Conservation (phyloP, 2,888 invertebrate species). For the Palloptera scutellata region DNA sequence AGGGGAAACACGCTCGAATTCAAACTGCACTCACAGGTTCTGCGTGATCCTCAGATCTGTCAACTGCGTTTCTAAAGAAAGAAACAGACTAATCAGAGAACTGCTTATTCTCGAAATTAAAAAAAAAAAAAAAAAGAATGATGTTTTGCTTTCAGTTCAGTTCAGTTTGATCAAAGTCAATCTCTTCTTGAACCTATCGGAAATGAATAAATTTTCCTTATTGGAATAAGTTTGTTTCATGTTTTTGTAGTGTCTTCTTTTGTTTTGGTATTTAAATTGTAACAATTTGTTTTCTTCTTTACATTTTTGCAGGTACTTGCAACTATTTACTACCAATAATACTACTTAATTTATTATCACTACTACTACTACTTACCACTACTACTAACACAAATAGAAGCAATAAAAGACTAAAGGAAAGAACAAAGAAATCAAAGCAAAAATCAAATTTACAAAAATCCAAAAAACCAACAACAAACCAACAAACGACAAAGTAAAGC, state of each 20-base stretch:
- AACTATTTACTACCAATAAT: constrained; percentile 15
- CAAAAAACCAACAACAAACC: neutral
- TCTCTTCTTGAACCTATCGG: too few species aligned
- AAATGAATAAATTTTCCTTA: too few species aligned
- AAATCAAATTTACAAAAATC: constrained; percentile 8
- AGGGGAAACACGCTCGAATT: too few species aligned
- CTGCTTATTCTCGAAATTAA: too few species aligned
- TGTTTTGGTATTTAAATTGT: neutral
- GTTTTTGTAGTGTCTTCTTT: neutral
- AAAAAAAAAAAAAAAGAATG: too few species aligned
- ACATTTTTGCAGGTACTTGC: neutral
- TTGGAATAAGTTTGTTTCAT: neutral
- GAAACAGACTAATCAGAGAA: too few species aligned
- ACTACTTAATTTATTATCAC: constrained; percentile 12
- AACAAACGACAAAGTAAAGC: constrained; percentile 7
- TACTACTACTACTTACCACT: constrained; percentile 7
- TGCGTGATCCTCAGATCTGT: too few species aligned
- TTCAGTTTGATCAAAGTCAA: too few species aligned
- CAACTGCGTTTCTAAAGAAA: too few species aligned
- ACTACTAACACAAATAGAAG: constrained; percentile 39
- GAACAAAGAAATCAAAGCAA: constrained; percentile 6
- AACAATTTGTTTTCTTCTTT: neutral
- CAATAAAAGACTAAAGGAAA: constrained; percentile 47
- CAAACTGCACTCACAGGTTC: too few species aligned
- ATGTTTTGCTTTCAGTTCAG: too few species aligned